phyloP scores from a whole-genome alignment of 2,797 vertebrate genomes.

The Buphagus erythrorhynchus region DNA sequence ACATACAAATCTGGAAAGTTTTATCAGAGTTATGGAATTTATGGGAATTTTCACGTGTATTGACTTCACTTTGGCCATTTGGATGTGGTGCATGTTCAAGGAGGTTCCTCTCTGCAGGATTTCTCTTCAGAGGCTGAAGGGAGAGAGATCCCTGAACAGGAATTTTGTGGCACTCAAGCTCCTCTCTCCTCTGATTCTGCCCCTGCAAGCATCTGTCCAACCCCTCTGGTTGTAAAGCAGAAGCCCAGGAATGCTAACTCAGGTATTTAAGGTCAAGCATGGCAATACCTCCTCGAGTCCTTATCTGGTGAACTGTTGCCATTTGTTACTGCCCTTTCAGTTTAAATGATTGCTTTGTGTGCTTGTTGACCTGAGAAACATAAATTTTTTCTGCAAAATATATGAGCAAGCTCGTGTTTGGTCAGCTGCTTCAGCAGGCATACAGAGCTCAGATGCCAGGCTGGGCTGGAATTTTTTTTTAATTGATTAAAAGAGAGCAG shows the following conservation, averaged over 20 bases:
- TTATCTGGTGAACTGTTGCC: background rate
- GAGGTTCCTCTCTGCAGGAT: background rate
- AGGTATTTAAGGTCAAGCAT: background rate
- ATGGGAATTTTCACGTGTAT: background rate
- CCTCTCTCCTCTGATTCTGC: background rate
- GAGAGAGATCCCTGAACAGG: background rate
- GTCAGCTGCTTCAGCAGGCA: background rate
- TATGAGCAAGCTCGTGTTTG: background rate
- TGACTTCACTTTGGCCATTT: background rate
- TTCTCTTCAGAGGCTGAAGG: background rate
- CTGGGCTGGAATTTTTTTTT: background rate
- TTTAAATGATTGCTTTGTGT: background rate
- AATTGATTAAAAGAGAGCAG: background rate
- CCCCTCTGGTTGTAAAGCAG: background rate
- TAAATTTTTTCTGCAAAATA: background rate
- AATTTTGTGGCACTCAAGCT: background rate
- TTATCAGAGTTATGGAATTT: background rate
- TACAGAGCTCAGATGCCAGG: background rate
- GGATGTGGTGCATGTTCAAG: background rate
- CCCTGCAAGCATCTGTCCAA: background rate
- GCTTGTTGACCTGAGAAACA: background rate
- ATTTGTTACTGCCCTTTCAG: background rate
- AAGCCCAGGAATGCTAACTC: background rate
- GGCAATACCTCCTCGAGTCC: background rate
- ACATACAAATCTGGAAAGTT: background rate